A percentile compares a stretch with the other conserved stretches of the same genome.
Evolutionary conservation across 2,888 invertebrate genomes (phyloP).

Genomic region (Chrysina gloriosa): DNA sequence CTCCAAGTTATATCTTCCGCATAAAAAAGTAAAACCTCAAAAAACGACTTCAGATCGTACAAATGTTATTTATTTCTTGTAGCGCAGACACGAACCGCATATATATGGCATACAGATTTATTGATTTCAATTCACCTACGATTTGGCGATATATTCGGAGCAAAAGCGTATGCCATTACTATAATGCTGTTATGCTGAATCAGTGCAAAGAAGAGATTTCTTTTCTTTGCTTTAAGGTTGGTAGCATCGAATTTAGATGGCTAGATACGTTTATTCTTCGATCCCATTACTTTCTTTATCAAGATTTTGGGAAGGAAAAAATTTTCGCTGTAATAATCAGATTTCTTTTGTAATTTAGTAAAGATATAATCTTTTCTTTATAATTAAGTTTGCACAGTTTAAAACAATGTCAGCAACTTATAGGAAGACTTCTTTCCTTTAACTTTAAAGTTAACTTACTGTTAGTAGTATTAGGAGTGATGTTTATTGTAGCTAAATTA

Average conservation of each 20-base stretch:
- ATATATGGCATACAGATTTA: constrained; percentile 25
- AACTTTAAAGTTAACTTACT: too few species aligned
- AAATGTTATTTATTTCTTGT: constrained; percentile 28
- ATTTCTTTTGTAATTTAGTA: too few species aligned
- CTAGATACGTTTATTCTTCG: constrained; percentile 4
- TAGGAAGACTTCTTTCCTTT: too few species aligned
- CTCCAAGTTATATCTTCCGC: not conserved
- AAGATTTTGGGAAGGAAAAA: too few species aligned
- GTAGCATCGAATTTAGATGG: not conserved
- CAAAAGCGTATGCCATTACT: constrained; percentile 34
- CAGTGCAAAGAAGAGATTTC: constrained; percentile 26
- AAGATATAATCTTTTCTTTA: too few species aligned
- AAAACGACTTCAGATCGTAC: constrained; percentile 19
- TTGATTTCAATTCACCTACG: constrained; percentile 36
- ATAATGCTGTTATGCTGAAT: constrained; percentile 34
- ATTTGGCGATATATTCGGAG: constrained; percentile 28
- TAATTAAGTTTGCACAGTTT: too few species aligned
- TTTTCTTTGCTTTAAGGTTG: not conserved
- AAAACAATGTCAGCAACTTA: too few species aligned
- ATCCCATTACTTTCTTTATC: constrained; percentile 1
- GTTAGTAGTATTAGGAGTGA: too few species aligned
- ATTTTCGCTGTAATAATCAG: too few species aligned
- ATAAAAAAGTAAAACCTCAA: constrained; percentile 20
- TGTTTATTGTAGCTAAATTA: too few species aligned
- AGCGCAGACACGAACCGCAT: constrained; percentile 14